Evolutionary conservation across 2,888 invertebrate genomes (phyloP).

Genomic region (Drosophila kambysellisi): DNA sequence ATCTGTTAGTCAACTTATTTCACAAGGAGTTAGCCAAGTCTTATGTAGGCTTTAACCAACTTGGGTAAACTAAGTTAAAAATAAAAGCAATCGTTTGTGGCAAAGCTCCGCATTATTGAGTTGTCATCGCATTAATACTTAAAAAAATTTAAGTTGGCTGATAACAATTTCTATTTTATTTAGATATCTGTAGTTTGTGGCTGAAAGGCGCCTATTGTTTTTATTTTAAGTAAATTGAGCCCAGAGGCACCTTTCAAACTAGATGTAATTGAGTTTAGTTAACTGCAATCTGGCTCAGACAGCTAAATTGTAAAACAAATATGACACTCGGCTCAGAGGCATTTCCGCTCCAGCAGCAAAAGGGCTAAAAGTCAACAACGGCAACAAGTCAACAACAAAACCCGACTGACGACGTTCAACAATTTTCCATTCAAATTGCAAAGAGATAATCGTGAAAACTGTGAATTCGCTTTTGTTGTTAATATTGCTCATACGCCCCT

Average conservation of each 20-base stretch:
- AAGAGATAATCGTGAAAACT: constrained; percentile 13
- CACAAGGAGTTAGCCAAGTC: not conserved
- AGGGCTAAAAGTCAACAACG: constrained; percentile 18
- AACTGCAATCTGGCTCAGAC: not conserved
- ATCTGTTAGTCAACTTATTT: constrained; percentile 1
- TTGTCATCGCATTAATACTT: constrained; percentile 4
- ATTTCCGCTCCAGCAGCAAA: constrained; percentile 58
- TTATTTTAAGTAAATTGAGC: not conserved
- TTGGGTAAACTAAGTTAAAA: not conserved
- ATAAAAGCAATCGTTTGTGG: not conserved
- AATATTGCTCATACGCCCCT: constrained; percentile 53
- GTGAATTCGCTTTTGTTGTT: constrained; percentile 16
- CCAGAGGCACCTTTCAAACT: not conserved
- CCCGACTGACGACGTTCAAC: constrained; percentile 11
- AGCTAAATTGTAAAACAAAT: constrained; percentile 22
- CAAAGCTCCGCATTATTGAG: not conserved
- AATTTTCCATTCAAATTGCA: constrained; percentile 55
- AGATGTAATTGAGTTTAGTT: constrained; percentile 1
- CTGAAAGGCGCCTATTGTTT: not conserved
- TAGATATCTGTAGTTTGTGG: not conserved
- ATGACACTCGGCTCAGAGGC: constrained; percentile 50
- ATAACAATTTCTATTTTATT: not conserved
- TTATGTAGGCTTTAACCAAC: not conserved
- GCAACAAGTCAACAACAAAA: constrained; percentile 8
- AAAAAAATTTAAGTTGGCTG: not conserved